These are phyloP conservation scores for Nansenia antarctica DNA, from an alignment of 2,113 vertebrate genomes.

Conservation along the genomic window DNA sequence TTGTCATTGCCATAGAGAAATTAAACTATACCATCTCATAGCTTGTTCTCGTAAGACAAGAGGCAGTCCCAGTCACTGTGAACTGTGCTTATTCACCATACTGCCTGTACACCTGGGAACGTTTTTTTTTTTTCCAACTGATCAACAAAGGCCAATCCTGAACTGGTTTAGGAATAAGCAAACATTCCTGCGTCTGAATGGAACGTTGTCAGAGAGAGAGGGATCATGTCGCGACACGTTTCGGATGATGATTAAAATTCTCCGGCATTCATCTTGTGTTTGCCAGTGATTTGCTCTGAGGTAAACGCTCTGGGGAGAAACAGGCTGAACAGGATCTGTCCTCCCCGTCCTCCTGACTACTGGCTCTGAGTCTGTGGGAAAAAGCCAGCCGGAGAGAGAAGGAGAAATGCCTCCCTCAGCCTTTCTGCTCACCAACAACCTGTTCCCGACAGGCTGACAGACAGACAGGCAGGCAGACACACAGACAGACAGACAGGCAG, in stretches of 20 bases:
- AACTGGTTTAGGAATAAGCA: conserved; percentile 26
- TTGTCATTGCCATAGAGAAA: no score
- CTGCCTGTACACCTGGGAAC: neutral
- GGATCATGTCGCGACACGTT: conserved; percentile 55
- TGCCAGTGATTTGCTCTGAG: conserved; percentile 38
- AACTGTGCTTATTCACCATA: neutral
- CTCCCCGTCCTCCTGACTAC: conserved; percentile 24
- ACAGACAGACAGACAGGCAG: neutral
- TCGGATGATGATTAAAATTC: conserved; percentile 48
- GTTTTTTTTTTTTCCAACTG: neutral
- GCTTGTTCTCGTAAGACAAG: neutral
- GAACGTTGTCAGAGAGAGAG: conserved; percentile 28
- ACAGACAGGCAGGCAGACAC: neutral
- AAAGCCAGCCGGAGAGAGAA: no score
- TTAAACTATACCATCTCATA: neutral
- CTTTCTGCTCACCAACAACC: neutral
- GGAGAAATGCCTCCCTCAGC: neutral
- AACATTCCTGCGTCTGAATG: conserved; percentile 45
- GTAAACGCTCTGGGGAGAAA: conserved; percentile 41
- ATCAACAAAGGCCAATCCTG: conserved; percentile 23
- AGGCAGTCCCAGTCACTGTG: neutral
- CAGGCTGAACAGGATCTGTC: conserved; percentile 61
- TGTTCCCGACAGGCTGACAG: neutral
- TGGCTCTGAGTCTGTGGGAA: neutral
- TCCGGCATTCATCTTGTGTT: conserved; percentile 47